A percentile compares a stretch with the other conserved stretches of the same genome.
Evolutionary conservation across 2,113 vertebrate genomes (phyloP).

Genomic region (Apodemus speciosus): DNA sequence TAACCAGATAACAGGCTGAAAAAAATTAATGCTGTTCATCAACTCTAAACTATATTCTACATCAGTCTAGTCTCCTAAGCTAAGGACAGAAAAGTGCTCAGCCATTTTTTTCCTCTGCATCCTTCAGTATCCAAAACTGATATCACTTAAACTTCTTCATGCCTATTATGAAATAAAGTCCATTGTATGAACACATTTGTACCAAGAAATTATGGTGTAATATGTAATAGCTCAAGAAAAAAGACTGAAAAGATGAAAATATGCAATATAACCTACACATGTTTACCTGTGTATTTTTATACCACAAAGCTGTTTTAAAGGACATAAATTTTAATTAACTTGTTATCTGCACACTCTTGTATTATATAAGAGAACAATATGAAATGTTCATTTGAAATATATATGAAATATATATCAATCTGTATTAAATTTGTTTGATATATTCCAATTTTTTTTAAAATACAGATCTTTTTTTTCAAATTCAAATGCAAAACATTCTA

Average conservation of each 20-base stretch:
- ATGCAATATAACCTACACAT: neutral
- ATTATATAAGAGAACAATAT: neutral
- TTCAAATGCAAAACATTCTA: neutral
- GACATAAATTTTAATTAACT: neutral
- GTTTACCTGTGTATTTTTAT: neutral
- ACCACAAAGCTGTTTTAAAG: neutral
- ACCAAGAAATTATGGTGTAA: neutral
- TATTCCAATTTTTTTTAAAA: neutral
- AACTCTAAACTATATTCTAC: neutral
- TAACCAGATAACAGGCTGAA: neutral
- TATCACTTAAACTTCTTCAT: neutral
- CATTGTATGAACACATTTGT: neutral
- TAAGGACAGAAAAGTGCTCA: neutral
- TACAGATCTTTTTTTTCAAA: neutral
- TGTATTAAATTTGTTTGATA: neutral
- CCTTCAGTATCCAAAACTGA: neutral
- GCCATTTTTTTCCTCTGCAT: neutral
- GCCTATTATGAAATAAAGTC: neutral
- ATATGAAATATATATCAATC: neutral
- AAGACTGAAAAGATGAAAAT: neutral
- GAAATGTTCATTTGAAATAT: no score
- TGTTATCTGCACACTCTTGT: accelerated
- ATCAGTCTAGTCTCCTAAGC: neutral
- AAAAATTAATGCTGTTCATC: neutral
- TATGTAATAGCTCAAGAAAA: neutral